These are phyloP conservation scores for Momotus momota DNA, from an alignment of 2,797 vertebrate genomes.

Conservation along the genomic window DNA sequence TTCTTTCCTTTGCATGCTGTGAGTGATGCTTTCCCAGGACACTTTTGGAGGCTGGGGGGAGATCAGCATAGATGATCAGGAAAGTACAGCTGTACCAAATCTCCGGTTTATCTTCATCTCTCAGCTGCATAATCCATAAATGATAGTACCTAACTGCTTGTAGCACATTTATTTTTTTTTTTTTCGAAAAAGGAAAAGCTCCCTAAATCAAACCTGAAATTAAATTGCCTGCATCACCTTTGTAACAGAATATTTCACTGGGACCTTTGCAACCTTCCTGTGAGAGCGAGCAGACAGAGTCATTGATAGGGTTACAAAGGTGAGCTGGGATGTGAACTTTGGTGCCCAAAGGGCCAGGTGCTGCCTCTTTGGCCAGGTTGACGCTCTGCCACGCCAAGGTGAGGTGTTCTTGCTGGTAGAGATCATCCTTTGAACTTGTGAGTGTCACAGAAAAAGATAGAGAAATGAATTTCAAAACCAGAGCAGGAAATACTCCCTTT, in stretches of 20 bases:
- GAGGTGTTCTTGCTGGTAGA: not conserved
- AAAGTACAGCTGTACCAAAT: not conserved
- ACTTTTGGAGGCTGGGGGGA: not conserved
- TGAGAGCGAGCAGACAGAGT: not conserved
- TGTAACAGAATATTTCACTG: not conserved
- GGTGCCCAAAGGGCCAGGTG: not conserved
- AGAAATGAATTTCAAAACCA: not conserved
- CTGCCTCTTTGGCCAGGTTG: not conserved
- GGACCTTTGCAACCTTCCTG: not conserved
- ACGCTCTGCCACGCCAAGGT: not conserved
- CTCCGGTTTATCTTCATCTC: not conserved
- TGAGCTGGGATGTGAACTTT: not conserved
- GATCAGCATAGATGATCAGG: not conserved
- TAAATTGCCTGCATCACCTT: not conserved
- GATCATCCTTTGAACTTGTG: not conserved
- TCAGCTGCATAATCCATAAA: not conserved
- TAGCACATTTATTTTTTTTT: not conserved
- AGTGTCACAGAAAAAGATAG: not conserved
- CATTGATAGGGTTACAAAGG: not conserved
- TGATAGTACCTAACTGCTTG: not conserved
- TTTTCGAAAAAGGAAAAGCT: not conserved
- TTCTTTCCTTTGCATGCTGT: not conserved
- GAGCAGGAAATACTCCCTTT: not conserved
- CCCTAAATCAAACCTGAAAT: not conserved
- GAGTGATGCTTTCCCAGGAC: not conserved